These are phyloP conservation scores for Perca fluviatilis DNA, from an alignment of 2,113 vertebrate genomes.

Conservation along the genomic window DNA sequence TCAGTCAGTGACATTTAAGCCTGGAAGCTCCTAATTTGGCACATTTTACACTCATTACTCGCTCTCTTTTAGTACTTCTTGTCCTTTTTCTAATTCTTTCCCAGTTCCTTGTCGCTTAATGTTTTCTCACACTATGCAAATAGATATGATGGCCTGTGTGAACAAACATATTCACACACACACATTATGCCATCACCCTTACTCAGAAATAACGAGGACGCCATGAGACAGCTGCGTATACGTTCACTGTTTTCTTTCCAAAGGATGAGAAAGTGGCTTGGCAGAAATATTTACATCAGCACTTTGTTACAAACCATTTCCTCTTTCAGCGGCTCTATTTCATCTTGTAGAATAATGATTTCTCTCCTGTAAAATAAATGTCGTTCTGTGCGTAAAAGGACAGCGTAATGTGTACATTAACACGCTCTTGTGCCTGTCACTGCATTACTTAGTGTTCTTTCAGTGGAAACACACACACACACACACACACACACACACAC, in stretches of 20 bases:
- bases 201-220: background rate
- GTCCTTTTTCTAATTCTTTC: background rate
- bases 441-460: slow-evolving; percentile 16
- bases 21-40: background rate
- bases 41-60: background rate
- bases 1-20: slow-evolving; percentile 13
- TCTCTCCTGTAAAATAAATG: slow-evolving; percentile 24
- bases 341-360: background rate
- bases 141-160: background rate
- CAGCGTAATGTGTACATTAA: slow-evolving; percentile 12
- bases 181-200: background rate
- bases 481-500: background rate
- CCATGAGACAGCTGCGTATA: background rate
- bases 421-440: slow-evolving; percentile 2
- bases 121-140: background rate
- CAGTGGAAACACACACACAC: background rate
- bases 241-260: background rate
- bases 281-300: slow-evolving; percentile 9
- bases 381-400: background rate
- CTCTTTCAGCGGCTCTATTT: background rate
- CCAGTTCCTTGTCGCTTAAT: background rate
- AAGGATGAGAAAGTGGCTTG: background rate
- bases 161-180: background rate
- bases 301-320: background rate
- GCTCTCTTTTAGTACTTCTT: background rate